phyloP scores from a whole-genome alignment of 2,888 invertebrate species.

The Seladonia tumulorum region DNA sequence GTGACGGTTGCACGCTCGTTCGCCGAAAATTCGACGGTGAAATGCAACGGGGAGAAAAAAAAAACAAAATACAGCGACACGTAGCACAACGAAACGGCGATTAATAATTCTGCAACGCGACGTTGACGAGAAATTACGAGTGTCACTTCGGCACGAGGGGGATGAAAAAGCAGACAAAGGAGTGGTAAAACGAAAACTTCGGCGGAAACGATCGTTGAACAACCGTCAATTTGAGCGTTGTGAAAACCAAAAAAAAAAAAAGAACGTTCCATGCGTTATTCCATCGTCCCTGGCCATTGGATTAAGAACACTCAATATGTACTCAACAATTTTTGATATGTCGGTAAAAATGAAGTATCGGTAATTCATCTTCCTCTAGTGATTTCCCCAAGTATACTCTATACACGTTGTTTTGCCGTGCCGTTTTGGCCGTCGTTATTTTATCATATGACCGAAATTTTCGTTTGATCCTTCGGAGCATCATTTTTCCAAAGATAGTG shows the following conservation, averaged over 20 bases:
- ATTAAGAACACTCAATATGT: background rate
- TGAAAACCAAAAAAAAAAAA: background rate
- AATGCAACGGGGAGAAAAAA: constrained; percentile 38
- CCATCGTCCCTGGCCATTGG: background rate
- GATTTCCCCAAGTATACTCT: background rate
- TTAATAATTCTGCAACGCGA: constrained; percentile 68
- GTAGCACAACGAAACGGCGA: constrained; percentile 59
- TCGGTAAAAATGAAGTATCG: background rate
- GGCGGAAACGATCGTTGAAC: background rate
- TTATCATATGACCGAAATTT: background rate
- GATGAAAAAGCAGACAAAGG: constrained; percentile 31
- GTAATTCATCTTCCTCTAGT: background rate
- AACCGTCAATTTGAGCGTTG: background rate
- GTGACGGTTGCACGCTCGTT: constrained; percentile 51
- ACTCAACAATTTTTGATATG: background rate
- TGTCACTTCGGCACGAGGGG: constrained; percentile 10
- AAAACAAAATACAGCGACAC: constrained; percentile 24
- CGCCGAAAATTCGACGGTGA: constrained; percentile 47
- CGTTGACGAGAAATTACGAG: constrained; percentile 53
- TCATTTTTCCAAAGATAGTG: background rate
- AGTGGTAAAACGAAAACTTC: background rate
- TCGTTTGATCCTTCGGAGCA: background rate
- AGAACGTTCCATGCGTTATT: background rate
- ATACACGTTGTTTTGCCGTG: background rate
- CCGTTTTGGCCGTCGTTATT: background rate